These are phyloP conservation scores for Zhengitettix transpicula DNA, from an alignment of 2,888 invertebrate genomes.

Conservation along the genomic window DNA sequence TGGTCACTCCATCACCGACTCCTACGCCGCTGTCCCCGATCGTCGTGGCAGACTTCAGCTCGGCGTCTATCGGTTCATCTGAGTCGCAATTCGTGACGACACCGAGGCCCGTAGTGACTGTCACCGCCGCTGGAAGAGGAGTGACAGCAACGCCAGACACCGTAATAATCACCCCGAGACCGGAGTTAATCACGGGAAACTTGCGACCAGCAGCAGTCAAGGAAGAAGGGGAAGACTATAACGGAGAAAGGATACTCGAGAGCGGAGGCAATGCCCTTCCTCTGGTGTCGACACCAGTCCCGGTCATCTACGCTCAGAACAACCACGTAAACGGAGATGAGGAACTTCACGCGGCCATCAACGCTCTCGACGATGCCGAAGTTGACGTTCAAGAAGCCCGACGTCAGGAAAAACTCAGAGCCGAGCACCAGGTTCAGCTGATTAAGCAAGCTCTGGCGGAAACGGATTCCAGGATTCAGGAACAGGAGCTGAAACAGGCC, in stretches of 20 bases:
- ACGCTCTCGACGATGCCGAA: neutral
- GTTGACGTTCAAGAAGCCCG: neutral
- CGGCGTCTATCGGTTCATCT: neutral
- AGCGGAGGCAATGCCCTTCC: too few relatives aligned
- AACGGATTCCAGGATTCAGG: neutral
- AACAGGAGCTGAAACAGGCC: neutral
- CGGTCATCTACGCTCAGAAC: neutral
- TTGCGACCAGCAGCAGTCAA: too few relatives aligned
- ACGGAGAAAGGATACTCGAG: too few relatives aligned
- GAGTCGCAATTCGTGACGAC: neutral
- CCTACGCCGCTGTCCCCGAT: neutral
- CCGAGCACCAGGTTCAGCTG: neutral
- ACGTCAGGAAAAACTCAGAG: neutral
- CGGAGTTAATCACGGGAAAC: neutral
- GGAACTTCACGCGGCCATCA: neutral
- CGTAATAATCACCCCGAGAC: neutral
- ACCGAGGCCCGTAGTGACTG: neutral
- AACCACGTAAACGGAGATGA: neutral
- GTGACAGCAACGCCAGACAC: neutral
- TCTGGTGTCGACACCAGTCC: neutral
- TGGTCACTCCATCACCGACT: neutral
- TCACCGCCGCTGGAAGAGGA: too few relatives aligned
- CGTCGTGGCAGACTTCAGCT: neutral
- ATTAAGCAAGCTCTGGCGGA: neutral
- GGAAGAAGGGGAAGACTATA: too few relatives aligned